A percentile compares a stretch with the other conserved stretches of the same genome.
Conservation (phyloP, 37 sponge, comb jelly and placozoan species). For the Beroe ovata region DNA sequence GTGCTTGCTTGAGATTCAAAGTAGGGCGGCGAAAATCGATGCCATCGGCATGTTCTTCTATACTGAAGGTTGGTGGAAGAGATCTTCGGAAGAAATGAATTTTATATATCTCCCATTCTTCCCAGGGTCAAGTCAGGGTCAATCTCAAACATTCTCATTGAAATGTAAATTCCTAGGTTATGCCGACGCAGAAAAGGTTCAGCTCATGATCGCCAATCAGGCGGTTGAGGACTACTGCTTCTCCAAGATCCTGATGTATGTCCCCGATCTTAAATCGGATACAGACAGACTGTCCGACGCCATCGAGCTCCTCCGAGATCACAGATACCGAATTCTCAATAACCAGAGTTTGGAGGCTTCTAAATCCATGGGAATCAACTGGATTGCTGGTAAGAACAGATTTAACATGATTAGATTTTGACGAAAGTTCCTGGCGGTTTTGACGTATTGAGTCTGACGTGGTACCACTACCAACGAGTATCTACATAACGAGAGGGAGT, state of each 20-base stretch:
- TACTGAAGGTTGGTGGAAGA: slow-evolving; percentile 50
- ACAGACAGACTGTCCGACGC: slow-evolving; percentile 63
- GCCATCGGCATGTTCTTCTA: slow-evolving; percentile 66
- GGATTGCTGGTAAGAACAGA: slow-evolving; percentile 66
- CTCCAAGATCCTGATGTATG: slow-evolving; percentile 65
- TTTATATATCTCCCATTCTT: no score
- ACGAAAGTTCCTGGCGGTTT: no score
- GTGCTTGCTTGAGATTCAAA: slow-evolving; percentile 51
- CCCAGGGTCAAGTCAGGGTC: no score
- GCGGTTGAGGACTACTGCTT: slow-evolving; percentile 65
- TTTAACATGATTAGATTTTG: no score
- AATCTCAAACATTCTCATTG: no score
- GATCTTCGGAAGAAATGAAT: no score
- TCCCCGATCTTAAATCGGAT: slow-evolving; percentile 54
- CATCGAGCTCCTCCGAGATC: slow-evolving; percentile 29
- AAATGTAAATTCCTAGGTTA: slow-evolving; percentile 17
- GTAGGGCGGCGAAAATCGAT: slow-evolving; percentile 63
- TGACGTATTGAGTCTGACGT: no score
- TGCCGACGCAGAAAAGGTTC: slow-evolving; percentile 58
- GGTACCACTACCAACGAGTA: no score
- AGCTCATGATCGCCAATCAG: slow-evolving; percentile 56
- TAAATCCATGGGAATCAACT: slow-evolving; percentile 55
- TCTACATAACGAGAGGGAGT: no score
- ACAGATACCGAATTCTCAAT: slow-evolving; percentile 50
- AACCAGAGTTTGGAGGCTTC: slow-evolving; percentile 63